Evolutionary conservation across 2,113 vertebrate species (phyloP).

Genomic region (Larimichthys polyactis): DNA sequence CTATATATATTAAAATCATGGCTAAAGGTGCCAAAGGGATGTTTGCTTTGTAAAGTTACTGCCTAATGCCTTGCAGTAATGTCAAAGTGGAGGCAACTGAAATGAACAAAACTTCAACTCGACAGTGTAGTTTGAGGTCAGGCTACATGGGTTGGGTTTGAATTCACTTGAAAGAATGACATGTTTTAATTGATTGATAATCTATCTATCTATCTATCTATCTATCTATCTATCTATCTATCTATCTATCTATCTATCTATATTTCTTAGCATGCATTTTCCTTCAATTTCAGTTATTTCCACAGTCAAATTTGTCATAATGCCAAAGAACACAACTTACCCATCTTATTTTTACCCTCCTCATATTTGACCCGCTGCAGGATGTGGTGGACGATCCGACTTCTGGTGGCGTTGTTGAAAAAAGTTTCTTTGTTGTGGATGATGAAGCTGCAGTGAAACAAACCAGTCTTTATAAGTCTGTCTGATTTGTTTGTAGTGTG

Average conservation of each 20-base stretch:
- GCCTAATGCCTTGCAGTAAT: no score
- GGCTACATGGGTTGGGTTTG: no score
- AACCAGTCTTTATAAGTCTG: slow-evolving; percentile 39
- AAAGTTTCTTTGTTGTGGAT: slow-evolving; percentile 98
- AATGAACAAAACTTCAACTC: no score
- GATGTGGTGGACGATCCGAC: slow-evolving; percentile 95
- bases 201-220: no score
- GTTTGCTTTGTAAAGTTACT: background rate
- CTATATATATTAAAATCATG: background rate
- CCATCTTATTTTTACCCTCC: slow-evolving; percentile 96
- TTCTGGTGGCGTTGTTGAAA: slow-evolving; percentile 95
- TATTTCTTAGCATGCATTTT: background rate
- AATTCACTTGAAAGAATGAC: no score
- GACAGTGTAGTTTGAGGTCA: no score
- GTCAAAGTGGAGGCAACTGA: no score
- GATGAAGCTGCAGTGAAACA: slow-evolving; percentile 89
- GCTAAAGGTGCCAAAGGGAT: background rate
- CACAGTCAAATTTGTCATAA: background rate
- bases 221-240: no score
- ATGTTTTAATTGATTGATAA: no score
- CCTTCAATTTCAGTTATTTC: background rate
- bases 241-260: no score
- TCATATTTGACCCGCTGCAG: slow-evolving; percentile 95
- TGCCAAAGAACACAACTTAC: slow-evolving; percentile 79
- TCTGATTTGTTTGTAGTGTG: background rate